Evolutionary conservation across 2,888 invertebrate genomes (phyloP), one percentile per base, ranked within the genome.

Genomic region (Pristionchus entomophagus): DNA sequence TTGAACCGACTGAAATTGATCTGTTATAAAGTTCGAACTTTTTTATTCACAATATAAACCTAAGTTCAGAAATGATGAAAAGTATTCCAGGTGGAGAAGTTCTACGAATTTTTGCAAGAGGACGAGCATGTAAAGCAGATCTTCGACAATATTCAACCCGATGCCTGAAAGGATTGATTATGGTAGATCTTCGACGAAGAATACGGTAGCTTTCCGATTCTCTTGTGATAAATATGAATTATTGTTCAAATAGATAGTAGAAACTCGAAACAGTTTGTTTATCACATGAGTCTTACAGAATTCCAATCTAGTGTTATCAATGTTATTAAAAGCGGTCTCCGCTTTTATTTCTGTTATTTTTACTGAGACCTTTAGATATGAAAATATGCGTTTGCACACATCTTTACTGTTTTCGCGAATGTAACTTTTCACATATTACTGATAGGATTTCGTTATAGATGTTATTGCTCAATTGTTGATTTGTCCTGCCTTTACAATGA

Each of bases 81-180:
- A n/a, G 26, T 29, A 6, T 83, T 84, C 0, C 35, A 85, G 53
- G 86, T 89, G 56, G 88, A 87, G 59, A 87, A 90, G 56, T 85
- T 89, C 41, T 88, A 90, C 80, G 88, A 87, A 38, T 51, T 84
- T 12, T 73, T 89, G 53, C 86, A 87, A 29, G 90, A 89, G 26
- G 80, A 86, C 56, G 89, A 90, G 86, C 69, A 87, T 26, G 88
- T 89, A 53, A 87, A 81, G 51, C 80, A 89, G 41, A 87, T 90
- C 49, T 89, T 85, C 86, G 90, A 90, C 84, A 88, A 91, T 73
- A 53, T 88, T 38, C 59, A 82, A 29, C 56, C 86, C 59, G 87
- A 83, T 19, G 86, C 65, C 2, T 85, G 73, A 84, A 59, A 82
- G 56, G 82, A 59, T 56, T 56, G 59, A 41, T 26, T 35, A 56